phyloP scores from a whole-genome alignment of 1,140 invertebrate species.

The Solenopsis fugax region DNA sequence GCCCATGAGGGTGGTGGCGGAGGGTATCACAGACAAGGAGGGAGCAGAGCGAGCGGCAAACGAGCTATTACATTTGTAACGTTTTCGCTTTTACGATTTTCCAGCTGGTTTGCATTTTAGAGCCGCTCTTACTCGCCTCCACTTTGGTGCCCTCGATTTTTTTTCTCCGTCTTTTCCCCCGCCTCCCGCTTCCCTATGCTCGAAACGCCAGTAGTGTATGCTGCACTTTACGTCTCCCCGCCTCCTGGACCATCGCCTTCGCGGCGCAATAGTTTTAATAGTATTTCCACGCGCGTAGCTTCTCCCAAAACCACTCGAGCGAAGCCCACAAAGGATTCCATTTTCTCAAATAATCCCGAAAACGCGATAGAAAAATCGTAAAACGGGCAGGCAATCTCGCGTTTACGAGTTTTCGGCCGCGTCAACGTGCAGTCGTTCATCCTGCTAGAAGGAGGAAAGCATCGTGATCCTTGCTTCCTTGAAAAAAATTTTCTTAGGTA shows the following conservation, averaged over 20 bases:
- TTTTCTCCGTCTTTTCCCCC: not conserved
- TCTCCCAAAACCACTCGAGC: conserved; percentile 35
- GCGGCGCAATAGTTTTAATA: conserved; percentile 43
- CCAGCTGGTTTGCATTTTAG: conserved; percentile 79
- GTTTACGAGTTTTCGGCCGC: conserved; percentile 78
- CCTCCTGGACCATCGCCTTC: conserved; percentile 17
- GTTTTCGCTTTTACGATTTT: conserved; percentile 80
- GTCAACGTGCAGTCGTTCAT: conserved; percentile 47
- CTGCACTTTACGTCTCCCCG: conserved; percentile 33
- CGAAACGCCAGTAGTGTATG: conserved; percentile 27
- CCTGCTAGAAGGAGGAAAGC: conserved; percentile 42
- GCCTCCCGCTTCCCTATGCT: not conserved
- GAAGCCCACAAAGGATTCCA: conserved; percentile 77
- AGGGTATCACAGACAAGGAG: not conserved
- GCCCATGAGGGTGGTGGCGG: conserved; percentile 29
- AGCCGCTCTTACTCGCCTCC: conserved; percentile 25
- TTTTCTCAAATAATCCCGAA: conserved; percentile 83
- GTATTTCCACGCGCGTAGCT: conserved; percentile 11
- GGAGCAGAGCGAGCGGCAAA: not conserved
- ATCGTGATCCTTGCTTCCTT: not conserved
- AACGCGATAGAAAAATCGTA: conserved; percentile 80
- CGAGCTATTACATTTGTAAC: conserved; percentile 75
- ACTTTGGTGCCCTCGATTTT: conserved; percentile 36
- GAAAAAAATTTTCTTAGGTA: conserved; percentile 9
- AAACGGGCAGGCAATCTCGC: conserved; percentile 79